Evolutionary conservation across 2,113 vertebrate genomes (phyloP).

Genomic region (Tautogolabrus adspersus): DNA sequence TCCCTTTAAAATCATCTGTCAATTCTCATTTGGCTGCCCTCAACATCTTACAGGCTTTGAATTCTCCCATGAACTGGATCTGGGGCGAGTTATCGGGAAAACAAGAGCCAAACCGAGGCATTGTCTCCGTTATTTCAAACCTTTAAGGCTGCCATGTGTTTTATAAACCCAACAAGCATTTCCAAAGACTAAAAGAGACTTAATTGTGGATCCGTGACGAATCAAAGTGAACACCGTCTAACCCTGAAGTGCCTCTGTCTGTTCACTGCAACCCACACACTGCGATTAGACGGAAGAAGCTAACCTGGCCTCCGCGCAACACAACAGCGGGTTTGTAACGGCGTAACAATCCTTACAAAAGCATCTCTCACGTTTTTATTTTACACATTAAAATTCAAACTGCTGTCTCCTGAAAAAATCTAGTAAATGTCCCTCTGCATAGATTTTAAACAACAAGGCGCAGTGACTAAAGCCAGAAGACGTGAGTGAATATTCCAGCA

Average conservation of each 20-base stretch:
- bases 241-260: conserved; percentile 48
- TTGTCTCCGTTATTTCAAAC: conserved; percentile 27
- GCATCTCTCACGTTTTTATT: not conserved
- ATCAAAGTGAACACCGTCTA: conserved; percentile 75
- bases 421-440: not conserved
- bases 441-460: not conserved
- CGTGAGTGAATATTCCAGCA: not conserved
- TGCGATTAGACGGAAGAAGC: conserved; percentile 32
- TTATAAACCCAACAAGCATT: conserved; percentile 34
- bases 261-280: conserved; percentile 42
- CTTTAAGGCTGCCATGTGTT: conserved; percentile 44
- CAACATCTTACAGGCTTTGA: conserved; percentile 64
- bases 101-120: conserved; percentile 51
- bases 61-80: conserved; percentile 73
- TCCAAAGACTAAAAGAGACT: conserved; percentile 73
- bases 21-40: conserved; percentile 74
- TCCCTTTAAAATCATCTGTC: conserved; percentile 79
- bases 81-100: conserved; percentile 49
- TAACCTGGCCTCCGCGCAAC: conserved; percentile 24
- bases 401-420: not conserved
- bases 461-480: not conserved
- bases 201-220: conserved; percentile 76
- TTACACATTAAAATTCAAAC: not conserved
- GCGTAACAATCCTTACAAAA: not conserved
- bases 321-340: not conserved